Evolutionary conservation across 2,888 invertebrate species (phyloP).

Genomic region (Clunio marinus): DNA sequence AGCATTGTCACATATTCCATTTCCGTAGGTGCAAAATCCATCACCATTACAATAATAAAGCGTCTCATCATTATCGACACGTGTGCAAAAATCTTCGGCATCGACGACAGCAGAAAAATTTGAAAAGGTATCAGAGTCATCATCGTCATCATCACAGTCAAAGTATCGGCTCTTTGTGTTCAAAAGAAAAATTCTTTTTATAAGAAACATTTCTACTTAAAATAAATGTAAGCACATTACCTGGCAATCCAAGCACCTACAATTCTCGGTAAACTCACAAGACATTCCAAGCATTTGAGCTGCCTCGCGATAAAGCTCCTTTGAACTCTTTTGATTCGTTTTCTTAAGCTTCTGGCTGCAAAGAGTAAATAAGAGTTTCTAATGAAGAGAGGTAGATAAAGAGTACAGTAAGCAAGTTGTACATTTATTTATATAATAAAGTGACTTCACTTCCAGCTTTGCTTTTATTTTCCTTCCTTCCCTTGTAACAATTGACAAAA

Average conservation of each 20-base stretch:
- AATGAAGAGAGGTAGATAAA: background rate
- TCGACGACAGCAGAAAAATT: conserved; percentile 32
- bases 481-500: too few relatives aligned
- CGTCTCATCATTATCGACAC: conserved; percentile 16
- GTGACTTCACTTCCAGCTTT: conserved; percentile 17
- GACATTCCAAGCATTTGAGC: conserved; percentile 56
- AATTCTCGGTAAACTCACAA: conserved; percentile 57
- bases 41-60: conserved; percentile 21
- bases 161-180: conserved; percentile 33
- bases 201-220: too few relatives aligned
- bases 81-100: conserved; percentile 26
- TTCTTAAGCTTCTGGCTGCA: conserved; percentile 28
- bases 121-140: conserved; percentile 37
- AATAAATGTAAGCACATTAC: conserved; percentile 48
- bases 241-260: conserved; percentile 59
- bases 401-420: background rate
- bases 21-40: conserved; percentile 12
- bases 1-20: conserved; percentile 4
- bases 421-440: background rate
- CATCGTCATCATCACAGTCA: conserved; percentile 39
- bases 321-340: conserved; percentile 50
- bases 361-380: conserved; percentile 5
- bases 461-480: too few relatives aligned
- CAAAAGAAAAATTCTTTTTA: background rate
- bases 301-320: conserved; percentile 56